These are phyloP conservation scores for Baccha elongata DNA, from an alignment of 2,888 invertebrate genomes.

Conservation along the genomic window DNA sequence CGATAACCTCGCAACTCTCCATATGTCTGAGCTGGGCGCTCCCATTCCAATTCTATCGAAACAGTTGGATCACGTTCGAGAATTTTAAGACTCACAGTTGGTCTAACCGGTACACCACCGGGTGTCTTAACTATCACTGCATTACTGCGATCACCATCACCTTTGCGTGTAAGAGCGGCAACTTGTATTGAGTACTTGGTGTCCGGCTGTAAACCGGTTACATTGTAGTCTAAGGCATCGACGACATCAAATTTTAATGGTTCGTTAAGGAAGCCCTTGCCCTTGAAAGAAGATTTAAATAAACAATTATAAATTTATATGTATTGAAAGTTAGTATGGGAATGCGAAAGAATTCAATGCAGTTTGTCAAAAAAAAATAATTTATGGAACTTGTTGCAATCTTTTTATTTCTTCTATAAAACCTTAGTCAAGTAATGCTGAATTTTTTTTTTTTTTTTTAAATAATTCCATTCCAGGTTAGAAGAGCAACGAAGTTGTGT, in stretches of 20 bases:
- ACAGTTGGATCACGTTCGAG: conserved; percentile 93
- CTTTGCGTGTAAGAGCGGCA: conserved; percentile 97
- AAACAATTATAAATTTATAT: too few species aligned
- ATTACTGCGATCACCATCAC: conserved; percentile 96
- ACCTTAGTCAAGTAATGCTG: too few species aligned
- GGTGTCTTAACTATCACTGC: conserved; percentile 94
- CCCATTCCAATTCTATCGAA: conserved; percentile 96
- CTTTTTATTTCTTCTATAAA: too few species aligned
- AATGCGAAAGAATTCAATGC: too few species aligned
- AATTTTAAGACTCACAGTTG: conserved; percentile 91
- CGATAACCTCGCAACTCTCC: conserved; percentile 95
- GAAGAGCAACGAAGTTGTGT: too few species aligned
- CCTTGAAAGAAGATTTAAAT: conserved; percentile 78
- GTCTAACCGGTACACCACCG: conserved; percentile 94
- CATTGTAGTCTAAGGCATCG: conserved; percentile 91
- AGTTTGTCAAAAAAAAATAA: too few species aligned
- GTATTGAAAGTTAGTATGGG: too few species aligned
- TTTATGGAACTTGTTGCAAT: too few species aligned
- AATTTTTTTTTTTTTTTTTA: too few species aligned
- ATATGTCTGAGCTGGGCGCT: conserved; percentile 93
- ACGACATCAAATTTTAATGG: conserved; percentile 94
- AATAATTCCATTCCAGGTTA: too few species aligned
- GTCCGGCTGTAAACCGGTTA: conserved; percentile 96
- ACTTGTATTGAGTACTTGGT: conserved; percentile 97
- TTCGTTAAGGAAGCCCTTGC: conserved; percentile 89